Base-by-base conservation (phyloP, 2,888 invertebrate genomes). In the Melipona beecheii region DNA sequence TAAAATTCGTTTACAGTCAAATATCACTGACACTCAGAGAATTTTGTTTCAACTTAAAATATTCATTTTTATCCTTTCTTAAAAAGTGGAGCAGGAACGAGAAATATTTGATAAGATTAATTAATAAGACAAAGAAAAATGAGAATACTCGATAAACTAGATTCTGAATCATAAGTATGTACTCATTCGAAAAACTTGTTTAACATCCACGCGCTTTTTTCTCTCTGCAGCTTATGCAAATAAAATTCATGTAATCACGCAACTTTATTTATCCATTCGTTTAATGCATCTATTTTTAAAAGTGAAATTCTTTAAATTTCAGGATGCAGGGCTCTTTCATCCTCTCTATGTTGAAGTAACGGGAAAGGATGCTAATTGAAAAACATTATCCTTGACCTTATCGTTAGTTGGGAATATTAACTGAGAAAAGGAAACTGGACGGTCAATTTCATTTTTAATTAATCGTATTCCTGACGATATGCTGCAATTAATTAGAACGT, bases 381-480 rank as follows among this genome's bases (percentile, higher is more conserved):
- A n/a, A 21, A n/a, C 9, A 54, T 54, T 21, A 54, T 54, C 6
- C 19, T 54, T 6, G 9, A 54, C 3, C 11, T 4, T 11, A 60
- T 60, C 17, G 24, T 17, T 27, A 27, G 24, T 17, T 1, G 9
- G 17, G 9, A 60, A 9, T 60, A 31, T 11, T 62, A 4, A 0
- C 3, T 36, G 21, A 64, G 21, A 31, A 64, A 64, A 36, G 21
- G 13, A 4, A 36, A 31, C 5, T 64, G 31, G 6, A n/a, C 13
- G 36, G 49, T 49, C 5, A 36, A 17, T 13, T 4, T 60, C 6
- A 54, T 36, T 36, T 43, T 68, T 27, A 73, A 81, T 80, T 50
- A 81, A 56, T 49, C 17, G 5, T 17, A 21, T 71, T 80, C 58
- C 81, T 60, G 27, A 70, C 9, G 56, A 56, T 70, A 27, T 13